phyloP scores from a whole-genome alignment of 2,113 vertebrate species.

The Microcebus jonahi region DNA sequence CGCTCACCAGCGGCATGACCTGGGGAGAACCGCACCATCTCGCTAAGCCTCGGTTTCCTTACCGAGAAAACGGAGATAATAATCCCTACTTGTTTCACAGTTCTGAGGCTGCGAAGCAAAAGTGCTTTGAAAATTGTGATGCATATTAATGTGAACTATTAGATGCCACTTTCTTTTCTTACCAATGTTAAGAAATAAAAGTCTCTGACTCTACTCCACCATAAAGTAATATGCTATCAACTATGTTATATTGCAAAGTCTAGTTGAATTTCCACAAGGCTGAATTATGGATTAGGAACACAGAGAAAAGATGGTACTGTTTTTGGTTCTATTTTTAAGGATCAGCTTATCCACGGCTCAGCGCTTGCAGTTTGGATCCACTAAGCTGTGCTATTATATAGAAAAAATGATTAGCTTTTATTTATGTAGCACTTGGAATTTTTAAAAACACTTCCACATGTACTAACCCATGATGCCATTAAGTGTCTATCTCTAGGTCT shows the following conservation, averaged over 20 bases:
- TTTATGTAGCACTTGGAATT: constrained; percentile 14
- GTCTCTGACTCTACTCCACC: neutral
- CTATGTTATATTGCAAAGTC: neutral
- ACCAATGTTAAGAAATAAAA: neutral
- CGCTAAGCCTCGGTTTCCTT: neutral
- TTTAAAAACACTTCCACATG: neutral
- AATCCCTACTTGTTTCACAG: neutral
- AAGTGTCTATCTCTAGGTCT: neutral
- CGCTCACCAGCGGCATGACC: neutral
- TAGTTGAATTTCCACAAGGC: neutral
- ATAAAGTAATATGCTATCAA: neutral
- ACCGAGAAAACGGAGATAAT: constrained; percentile 4
- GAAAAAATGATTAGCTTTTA: constrained; percentile 50
- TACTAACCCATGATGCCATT: neutral
- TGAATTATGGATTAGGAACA: constrained; percentile 24
- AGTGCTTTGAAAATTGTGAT: neutral
- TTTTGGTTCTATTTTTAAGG: constrained; percentile 44
- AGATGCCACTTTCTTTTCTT: neutral
- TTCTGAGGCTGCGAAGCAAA: neutral
- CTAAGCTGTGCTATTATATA: neutral
- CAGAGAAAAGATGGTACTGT: neutral
- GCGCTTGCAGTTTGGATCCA: neutral
- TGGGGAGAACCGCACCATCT: neutral
- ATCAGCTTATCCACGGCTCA: constrained; percentile 26
- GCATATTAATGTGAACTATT: neutral